Base-by-base conservation (phyloP, 1,140 invertebrate genomes). In the Zeugodacus cucurbitae region DNA sequence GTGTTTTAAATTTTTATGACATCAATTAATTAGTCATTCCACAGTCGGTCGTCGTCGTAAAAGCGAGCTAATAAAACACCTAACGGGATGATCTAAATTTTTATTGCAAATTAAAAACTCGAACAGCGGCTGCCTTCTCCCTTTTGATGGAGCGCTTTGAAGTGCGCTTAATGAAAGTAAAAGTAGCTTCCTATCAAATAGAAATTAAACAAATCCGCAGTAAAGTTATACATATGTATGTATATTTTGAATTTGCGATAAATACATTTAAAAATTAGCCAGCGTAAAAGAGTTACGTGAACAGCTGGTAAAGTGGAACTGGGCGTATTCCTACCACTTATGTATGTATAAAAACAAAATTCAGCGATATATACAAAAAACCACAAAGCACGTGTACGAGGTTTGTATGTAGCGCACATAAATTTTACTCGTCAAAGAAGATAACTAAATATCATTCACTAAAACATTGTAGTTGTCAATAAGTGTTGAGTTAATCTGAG, bases 11-110 rank as follows among this genome's bases (percentile, higher is more conserved):
- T 67, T 74, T 74, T 22, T 4, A 41, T 41, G 34, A 37, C 20
- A 74, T 22, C 32, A 74, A 37, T 74, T 74, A 74, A 37, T 74
- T 22, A 37, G 20, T 32, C 14, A 37, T 74, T 74, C 67, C 17
- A 37, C 32, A 22, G 34, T 8, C 5, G 7, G 41, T n/a, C 34
- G 20, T 6, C 32, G 67, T 6, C 34, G 20, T 74, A 37, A 74
- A 74, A 74, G 67, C 41, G 67, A 41, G 67, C 14, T 22, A 74
- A 74, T 74, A 74, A 74, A 74, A 74, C 34, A 74, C 14, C 34
- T 37, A 74, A 74, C 67, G 67, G 67, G 67, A 74, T 74, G 34
- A 74, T 74, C 67, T 41, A 74, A 74, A 74, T 37, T 32, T 70
- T 70, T 70, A 74, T 41, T n/a, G 17, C 67, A 37, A 74, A 37